These are phyloP conservation scores for Herpailurus yagouaroundi DNA, from an alignment of 2,113 vertebrate species.

Conservation along the genomic window DNA sequence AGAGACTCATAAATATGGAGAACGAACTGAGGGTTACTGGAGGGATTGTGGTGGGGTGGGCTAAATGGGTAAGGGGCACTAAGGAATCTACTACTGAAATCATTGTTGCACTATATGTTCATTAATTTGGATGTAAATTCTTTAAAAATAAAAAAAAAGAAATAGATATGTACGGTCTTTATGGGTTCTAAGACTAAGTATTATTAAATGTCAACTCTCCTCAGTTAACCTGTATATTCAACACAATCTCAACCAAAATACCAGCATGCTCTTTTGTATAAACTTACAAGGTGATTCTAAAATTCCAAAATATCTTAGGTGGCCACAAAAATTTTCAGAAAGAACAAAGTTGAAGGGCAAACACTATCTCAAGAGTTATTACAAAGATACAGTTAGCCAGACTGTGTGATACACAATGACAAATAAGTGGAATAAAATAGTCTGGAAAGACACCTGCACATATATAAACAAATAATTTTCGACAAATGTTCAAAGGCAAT, in stretches of 20 bases:
- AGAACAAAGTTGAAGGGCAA: neutral
- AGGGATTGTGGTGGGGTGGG: too few species aligned
- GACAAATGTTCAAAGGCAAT: neutral
- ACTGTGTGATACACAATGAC: neutral
- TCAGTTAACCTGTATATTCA: neutral
- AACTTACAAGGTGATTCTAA: neutral
- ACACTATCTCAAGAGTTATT: neutral
- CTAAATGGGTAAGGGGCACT: too few species aligned
- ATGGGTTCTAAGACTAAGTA: neutral
- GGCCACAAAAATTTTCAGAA: neutral
- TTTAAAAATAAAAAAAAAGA: neutral
- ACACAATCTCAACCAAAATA: neutral
- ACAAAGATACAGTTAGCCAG: neutral
- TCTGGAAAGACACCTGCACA: neutral
- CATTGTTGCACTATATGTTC: too few species aligned
- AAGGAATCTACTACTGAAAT: too few species aligned
- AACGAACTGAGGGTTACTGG: too few species aligned
- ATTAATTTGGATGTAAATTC: too few species aligned
- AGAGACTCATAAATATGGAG: too few species aligned
- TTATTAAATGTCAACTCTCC: neutral
- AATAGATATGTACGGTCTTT: neutral
- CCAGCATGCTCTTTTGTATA: neutral
- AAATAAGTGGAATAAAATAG: neutral
- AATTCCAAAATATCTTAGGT: neutral
- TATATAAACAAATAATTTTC: neutral